Conservation (phyloP, 2,113 vertebrate genomes). For the Phyllostomus hastatus region DNA sequence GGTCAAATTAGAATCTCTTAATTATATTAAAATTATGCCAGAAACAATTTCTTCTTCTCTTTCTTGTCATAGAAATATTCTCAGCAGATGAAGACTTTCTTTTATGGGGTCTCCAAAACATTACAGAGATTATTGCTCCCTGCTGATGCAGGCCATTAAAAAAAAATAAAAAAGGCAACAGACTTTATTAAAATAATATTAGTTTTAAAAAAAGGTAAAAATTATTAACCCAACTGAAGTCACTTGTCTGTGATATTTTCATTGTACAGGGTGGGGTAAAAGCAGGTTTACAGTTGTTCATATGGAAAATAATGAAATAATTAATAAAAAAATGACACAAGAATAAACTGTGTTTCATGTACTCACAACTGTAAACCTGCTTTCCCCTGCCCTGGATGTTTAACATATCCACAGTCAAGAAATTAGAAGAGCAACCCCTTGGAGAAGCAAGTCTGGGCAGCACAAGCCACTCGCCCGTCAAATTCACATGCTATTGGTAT, state of each 20-base stretch:
- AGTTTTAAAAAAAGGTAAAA: not conserved
- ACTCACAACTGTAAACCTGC: not conserved
- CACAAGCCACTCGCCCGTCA: not conserved
- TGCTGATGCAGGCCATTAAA: not conserved
- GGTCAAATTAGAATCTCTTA: not conserved
- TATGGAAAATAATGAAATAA: not conserved
- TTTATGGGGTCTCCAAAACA: not conserved
- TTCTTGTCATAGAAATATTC: not conserved
- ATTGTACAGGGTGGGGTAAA: not conserved
- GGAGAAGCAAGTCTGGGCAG: not conserved
- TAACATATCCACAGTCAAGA: not conserved
- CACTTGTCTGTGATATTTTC: not conserved
- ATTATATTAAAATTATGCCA: not conserved
- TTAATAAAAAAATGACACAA: not conserved
- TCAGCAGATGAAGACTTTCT: not conserved
- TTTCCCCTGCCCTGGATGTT: not conserved
- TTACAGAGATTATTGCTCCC: not conserved
- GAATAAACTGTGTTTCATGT: not conserved
- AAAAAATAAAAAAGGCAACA: not conserved
- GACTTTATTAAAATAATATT: not conserved
- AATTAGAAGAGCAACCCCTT: not conserved
- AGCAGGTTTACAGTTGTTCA: not conserved
- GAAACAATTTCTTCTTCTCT: slow-evolving; percentile 9
- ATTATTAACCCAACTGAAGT: not conserved
- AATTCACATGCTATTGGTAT: not conserved